A percentile compares a stretch with the other conserved stretches of the same genome.
These are phyloP conservation scores for Argyrosomus regius DNA, from an alignment of 2,797 vertebrate species.

Conservation along the genomic window DNA sequence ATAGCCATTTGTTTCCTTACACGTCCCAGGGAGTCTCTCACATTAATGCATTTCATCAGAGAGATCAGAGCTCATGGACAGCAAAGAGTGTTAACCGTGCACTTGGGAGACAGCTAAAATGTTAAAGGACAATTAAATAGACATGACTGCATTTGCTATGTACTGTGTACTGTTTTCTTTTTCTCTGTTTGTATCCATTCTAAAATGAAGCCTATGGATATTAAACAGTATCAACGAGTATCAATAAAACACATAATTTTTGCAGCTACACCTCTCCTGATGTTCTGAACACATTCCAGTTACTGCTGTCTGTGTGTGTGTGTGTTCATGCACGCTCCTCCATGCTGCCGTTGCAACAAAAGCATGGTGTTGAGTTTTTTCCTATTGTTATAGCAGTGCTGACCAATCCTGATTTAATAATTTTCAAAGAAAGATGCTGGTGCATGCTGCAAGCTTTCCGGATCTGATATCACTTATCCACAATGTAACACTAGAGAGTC, in stretches of 20 bases:
- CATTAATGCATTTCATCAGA: conserved; percentile 25
- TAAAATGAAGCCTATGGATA: neutral
- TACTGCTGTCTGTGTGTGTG: neutral
- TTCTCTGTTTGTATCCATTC: neutral
- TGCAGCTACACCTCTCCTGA: neutral
- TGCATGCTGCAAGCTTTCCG: neutral
- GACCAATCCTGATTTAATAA: conserved; percentile 8
- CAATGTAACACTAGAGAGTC: neutral
- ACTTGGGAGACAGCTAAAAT: neutral
- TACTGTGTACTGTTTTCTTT: neutral
- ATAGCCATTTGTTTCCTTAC: conserved; percentile 8
- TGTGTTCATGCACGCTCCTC: conserved; percentile 5
- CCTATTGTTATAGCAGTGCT: conserved; percentile 1
- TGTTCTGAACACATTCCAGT: conserved; percentile 7
- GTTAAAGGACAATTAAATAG: conserved; percentile 17
- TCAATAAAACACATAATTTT: conserved; percentile 4
- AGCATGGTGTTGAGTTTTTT: conserved; percentile 8
- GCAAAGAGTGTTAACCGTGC: neutral
- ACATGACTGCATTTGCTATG: conserved; percentile 9
- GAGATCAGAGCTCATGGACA: neutral
- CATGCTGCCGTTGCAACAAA: conserved; percentile 27
- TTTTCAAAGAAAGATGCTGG: neutral
- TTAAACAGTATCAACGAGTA: neutral
- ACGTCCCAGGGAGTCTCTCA: neutral
- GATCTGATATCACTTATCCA: neutral